Evolutionary conservation across 2,888 invertebrate species (phyloP).

Genomic region (Chymomyza caudatula): DNA sequence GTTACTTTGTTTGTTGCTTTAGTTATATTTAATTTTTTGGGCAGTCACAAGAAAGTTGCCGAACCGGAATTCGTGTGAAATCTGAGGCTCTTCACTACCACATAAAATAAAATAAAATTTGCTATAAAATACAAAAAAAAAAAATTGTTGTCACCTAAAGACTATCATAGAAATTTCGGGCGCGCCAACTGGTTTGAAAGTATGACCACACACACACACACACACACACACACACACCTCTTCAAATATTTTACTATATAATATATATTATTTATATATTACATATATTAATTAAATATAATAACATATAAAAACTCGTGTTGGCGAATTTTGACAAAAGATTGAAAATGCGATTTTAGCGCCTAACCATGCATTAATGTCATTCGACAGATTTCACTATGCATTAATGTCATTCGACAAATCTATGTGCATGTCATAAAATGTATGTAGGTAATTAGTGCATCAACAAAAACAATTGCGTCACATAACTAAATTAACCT

Average conservation of each 20-base stretch:
- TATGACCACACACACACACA: not conserved
- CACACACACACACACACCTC: no score
- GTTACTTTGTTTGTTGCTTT: not conserved
- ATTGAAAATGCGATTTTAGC: no score
- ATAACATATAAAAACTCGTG: no score
- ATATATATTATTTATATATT: no score
- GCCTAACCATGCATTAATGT: not conserved
- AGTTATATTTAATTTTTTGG: not conserved
- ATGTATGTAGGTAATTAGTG: conserved; percentile 63
- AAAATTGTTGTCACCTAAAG: conserved; percentile 20
- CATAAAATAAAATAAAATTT: not conserved
- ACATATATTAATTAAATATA: no score
- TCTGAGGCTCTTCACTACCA: not conserved
- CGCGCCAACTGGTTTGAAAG: conserved; percentile 19
- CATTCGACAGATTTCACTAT: not conserved
- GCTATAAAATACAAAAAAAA: not conserved
- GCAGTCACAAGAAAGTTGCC: conserved; percentile 30
- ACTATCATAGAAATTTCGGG: not conserved
- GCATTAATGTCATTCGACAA: not conserved
- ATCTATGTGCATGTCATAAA: conserved; percentile 50
- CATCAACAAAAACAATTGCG: conserved; percentile 28
- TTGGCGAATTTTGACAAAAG: conserved; percentile 9
- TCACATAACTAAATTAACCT: conserved; percentile 66
- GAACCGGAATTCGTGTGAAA: conserved; percentile 35
- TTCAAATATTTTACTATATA: no score